A percentile compares a stretch with the other conserved stretches of the same genome.
Conservation (phyloP, 2,113 vertebrate genomes). For the Oreochromis aureus region DNA sequence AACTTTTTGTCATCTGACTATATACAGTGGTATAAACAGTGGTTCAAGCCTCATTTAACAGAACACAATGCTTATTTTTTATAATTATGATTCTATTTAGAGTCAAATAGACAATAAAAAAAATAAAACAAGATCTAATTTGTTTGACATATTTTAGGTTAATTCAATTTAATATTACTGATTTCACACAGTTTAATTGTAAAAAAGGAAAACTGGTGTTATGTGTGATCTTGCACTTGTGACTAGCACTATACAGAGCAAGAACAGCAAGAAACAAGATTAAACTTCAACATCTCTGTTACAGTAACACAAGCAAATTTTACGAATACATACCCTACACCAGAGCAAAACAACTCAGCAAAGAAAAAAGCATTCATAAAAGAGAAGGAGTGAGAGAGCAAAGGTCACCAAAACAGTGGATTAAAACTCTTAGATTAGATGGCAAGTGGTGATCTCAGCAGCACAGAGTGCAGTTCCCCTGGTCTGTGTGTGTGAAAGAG, state of each 20-base stretch:
- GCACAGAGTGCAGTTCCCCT: conserved; percentile 49
- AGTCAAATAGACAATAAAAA: neutral
- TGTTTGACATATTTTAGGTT: neutral
- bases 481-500: neutral
- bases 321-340: neutral
- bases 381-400: neutral
- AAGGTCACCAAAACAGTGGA: conserved; percentile 25
- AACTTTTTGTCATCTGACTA: neutral
- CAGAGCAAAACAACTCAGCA: neutral
- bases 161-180: neutral
- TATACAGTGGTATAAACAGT: neutral
- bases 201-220: neutral
- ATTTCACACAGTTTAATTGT: neutral
- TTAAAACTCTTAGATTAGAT: conserved; percentile 57
- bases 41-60: neutral
- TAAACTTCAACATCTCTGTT: neutral
- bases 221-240: neutral
- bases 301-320: neutral
- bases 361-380: neutral
- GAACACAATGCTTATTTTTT: neutral
- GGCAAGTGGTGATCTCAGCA: conserved; percentile 49
- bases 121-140: neutral
- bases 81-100: neutral
- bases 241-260: neutral
- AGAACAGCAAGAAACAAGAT: neutral